phyloP scores from a whole-genome alignment of 1,140 invertebrate species.

The Drosophila quadrilineata region DNA sequence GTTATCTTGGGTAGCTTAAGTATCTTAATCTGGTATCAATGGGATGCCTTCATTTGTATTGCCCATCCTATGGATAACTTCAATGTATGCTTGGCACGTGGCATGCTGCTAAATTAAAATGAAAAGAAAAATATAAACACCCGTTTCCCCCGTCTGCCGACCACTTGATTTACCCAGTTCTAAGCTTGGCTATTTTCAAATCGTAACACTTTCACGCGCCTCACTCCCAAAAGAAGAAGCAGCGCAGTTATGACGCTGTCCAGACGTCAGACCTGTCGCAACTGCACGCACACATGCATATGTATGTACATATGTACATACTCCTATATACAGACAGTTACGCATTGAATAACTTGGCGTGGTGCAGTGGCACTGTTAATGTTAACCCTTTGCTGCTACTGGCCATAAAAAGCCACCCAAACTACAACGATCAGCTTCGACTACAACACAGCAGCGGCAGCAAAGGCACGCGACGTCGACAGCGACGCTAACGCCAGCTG shows the following conservation, averaged over 20 bases:
- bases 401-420: constrained; percentile 22
- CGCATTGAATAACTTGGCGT: constrained; percentile 18
- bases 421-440: constrained; percentile 34
- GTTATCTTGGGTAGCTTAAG: too few relatives aligned
- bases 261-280: constrained; percentile 53
- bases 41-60: background rate
- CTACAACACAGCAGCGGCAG: constrained; percentile 40
- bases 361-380: constrained; percentile 34
- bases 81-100: constrained; percentile 27
- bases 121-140: background rate
- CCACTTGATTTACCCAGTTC: constrained; percentile 71
- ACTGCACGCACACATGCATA: constrained; percentile 25
- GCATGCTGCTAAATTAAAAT: constrained; percentile 31
- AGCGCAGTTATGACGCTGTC: constrained; percentile 19
- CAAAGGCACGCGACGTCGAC: constrained; percentile 70
- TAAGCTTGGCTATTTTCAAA: constrained; percentile 67
- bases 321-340: background rate
- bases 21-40: background rate
- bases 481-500: constrained; percentile 53
- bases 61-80: constrained; percentile 7
- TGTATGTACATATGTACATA: background rate
- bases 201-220: constrained; percentile 73
- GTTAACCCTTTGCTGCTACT: constrained; percentile 43
- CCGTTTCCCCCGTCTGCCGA: background rate
- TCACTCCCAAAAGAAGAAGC: constrained; percentile 51